These are phyloP conservation scores for Amphiprion clarkii DNA, from an alignment of 2,797 vertebrate species.

Conservation along the genomic window DNA sequence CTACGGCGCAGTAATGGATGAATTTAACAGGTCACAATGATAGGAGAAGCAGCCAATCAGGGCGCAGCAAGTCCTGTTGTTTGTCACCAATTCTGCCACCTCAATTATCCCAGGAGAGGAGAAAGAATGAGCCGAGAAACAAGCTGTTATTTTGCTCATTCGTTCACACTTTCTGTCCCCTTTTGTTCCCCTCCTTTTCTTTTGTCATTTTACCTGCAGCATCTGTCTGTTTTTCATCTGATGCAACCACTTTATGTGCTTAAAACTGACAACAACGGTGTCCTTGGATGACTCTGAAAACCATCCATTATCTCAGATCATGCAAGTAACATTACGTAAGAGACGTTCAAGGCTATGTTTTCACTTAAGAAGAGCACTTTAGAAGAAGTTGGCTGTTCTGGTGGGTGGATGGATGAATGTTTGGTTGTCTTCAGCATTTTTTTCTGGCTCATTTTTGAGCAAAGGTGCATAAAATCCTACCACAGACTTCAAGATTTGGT, in stretches of 20 bases:
- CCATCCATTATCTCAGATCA: neutral
- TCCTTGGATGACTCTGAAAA: neutral
- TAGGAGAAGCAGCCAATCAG: slow-evolving; percentile 66
- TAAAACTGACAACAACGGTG: too few species aligned
- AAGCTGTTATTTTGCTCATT: slow-evolving; percentile 46
- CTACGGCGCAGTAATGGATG: slow-evolving; percentile 76
- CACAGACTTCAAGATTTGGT: neutral
- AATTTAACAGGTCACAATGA: slow-evolving; percentile 79
- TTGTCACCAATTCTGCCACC: slow-evolving; percentile 66
- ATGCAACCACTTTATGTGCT: too few species aligned
- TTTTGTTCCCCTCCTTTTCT: slow-evolving; percentile 9
- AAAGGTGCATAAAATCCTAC: slow-evolving; percentile 3
- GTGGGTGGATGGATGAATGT: neutral
- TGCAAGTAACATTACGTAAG: slow-evolving; percentile 1
- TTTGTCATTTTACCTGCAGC: slow-evolving; percentile 10
- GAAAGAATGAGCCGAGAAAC: slow-evolving; percentile 27
- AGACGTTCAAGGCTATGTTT: slow-evolving; percentile 25
- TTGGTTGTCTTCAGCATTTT: slow-evolving; percentile 9
- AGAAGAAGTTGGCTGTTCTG: slow-evolving; percentile 1
- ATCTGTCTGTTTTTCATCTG: neutral
- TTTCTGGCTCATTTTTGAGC: slow-evolving; percentile 1
- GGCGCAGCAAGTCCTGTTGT: slow-evolving; percentile 55
- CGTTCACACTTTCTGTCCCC: slow-evolving; percentile 27
- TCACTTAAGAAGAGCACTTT: slow-evolving; percentile 13
- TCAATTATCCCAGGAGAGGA: slow-evolving; percentile 55